Percentiles rank a stretch among this genome's conserved stretches.
phyloP scores from a whole-genome alignment of 2,797 vertebrate species.

The Cuculus canorus region DNA sequence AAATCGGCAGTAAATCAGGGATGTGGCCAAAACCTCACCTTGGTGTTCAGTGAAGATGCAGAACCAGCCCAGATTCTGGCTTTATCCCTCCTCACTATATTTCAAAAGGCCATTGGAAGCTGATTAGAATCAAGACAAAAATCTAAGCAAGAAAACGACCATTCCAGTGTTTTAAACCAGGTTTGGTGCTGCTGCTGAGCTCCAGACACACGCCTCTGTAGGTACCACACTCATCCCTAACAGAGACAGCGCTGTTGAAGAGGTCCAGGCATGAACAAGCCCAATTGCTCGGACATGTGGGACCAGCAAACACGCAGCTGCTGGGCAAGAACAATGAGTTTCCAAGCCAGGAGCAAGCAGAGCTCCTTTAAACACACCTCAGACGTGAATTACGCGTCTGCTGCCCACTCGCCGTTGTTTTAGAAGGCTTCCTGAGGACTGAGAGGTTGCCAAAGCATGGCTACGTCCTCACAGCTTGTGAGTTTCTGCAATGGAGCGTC shows the following conservation, averaged over 20 bases:
- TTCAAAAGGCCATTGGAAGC: background rate
- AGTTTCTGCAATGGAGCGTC: background rate
- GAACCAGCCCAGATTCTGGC: background rate
- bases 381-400: fast-evolving
- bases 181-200: background rate
- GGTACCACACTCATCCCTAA: fast-evolving
- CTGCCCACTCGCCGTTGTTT: fast-evolving
- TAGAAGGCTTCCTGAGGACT: background rate
- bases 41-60: background rate
- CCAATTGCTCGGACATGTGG: fast-evolving
- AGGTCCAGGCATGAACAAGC: background rate
- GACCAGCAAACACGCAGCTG: background rate
- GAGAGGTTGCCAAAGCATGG: background rate
- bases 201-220: background rate
- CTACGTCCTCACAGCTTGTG: fast-evolving
- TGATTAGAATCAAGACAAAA: background rate
- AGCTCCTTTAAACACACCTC: background rate
- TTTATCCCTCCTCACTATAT: background rate
- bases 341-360: background rate
- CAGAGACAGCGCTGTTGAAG: fast-evolving
- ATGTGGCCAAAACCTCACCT: background rate
- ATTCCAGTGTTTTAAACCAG: background rate
- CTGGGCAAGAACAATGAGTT: fast-evolving
- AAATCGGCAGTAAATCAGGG: background rate
- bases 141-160: background rate